Evolutionary conservation across 2,113 vertebrate genomes (phyloP).

Genomic region (Chlorocebus sabaeus): DNA sequence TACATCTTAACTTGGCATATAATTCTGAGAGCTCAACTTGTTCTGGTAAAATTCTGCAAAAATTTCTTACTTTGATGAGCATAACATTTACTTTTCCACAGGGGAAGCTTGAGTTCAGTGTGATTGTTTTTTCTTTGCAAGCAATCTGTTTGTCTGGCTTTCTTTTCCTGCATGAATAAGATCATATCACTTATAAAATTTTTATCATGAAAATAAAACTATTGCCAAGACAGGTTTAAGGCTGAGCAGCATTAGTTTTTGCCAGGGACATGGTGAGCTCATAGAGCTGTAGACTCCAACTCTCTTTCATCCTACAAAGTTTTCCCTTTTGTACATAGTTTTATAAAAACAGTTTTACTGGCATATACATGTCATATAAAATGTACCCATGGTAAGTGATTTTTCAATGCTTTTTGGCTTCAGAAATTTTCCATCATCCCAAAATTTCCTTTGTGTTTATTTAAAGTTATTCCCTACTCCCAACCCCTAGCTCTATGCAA

Average conservation of each 20-base stretch:
- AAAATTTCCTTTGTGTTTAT: not conserved
- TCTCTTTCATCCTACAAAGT: not conserved
- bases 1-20: not conserved
- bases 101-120: not conserved
- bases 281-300: not conserved
- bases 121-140: not conserved
- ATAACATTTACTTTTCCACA: constrained; percentile 1
- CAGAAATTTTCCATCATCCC: not conserved
- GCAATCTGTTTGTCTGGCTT: not conserved
- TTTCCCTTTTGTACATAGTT: not conserved
- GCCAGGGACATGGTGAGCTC: not conserved
- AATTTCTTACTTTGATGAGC: not conserved
- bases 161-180: constrained; percentile 4
- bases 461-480: not conserved
- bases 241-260: not conserved
- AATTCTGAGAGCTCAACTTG: not conserved
- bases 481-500: no score
- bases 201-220: constrained; percentile 36
- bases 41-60: constrained; percentile 25
- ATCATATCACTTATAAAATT: not conserved
- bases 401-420: not conserved
- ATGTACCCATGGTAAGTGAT: not conserved
- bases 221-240: constrained; percentile 23
- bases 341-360: not conserved
- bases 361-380: not conserved